Evolutionary conservation across 2,113 vertebrate species (phyloP).

Genomic region (Aptenodytes forsteri): DNA sequence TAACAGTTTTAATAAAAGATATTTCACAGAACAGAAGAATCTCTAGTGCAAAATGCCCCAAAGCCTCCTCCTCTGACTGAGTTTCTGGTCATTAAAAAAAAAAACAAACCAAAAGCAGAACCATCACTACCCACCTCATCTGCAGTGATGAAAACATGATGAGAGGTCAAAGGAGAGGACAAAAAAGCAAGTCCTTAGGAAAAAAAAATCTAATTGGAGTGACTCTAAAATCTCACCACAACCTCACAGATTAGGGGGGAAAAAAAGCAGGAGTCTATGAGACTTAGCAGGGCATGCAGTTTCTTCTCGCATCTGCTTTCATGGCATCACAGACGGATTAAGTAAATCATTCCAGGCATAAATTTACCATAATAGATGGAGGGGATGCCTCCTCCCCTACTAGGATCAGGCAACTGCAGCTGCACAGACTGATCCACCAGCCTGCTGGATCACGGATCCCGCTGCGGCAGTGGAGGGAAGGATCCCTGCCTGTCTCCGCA

Average conservation of each 20-base stretch:
- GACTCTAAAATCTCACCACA: not conserved
- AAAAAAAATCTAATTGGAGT: not conserved
- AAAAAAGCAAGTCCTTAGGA: not conserved
- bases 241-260: not conserved
- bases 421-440: not conserved
- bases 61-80: not conserved
- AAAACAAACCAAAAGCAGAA: not conserved
- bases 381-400: not conserved
- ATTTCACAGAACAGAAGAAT: conserved; percentile 28
- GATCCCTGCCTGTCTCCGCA: not conserved
- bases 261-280: not conserved
- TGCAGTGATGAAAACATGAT: not conserved
- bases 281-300: not conserved
- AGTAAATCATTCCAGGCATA: not conserved
- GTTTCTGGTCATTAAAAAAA: not conserved
- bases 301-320: not conserved
- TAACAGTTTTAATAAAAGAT: conserved; percentile 36
- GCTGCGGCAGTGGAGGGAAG: not conserved
- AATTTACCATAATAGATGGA: not conserved
- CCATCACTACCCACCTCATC: not conserved
- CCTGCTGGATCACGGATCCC: rapidly evolving
- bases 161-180: not conserved
- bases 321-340: not conserved
- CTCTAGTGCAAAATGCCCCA: not conserved
- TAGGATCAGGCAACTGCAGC: not conserved